phyloP scores from a whole-genome alignment of 2,113 vertebrate species.

The Gobio gobio region DNA sequence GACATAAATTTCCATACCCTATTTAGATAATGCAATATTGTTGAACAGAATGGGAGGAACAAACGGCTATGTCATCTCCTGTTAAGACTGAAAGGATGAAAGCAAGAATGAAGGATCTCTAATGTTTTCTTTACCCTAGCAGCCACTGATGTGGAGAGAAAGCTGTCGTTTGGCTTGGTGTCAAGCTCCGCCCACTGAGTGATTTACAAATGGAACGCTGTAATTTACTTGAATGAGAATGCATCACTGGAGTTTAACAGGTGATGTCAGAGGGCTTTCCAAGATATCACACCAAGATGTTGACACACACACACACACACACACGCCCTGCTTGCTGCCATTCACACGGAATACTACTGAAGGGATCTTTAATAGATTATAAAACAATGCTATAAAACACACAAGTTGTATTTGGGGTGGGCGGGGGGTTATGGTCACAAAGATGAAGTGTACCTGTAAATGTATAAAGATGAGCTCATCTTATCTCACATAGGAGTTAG shows the following conservation, averaged over 20 bases:
- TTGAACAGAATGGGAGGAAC: conserved; percentile 38
- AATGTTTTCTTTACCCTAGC: conserved; percentile 54
- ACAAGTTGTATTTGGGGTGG: background rate
- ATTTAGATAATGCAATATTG: conserved; percentile 49
- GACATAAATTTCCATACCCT: background rate
- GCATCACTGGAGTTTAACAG: conserved; percentile 39
- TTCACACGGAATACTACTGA: conserved; percentile 31
- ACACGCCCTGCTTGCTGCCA: conserved; percentile 19
- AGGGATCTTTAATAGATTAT: conserved; percentile 28
- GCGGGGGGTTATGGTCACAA: background rate
- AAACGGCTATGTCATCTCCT: conserved; percentile 52
- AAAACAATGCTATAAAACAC: conserved; percentile 32
- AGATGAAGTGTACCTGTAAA: conserved; percentile 7
- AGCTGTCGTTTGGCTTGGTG: conserved; percentile 48
- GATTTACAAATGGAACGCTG: conserved; percentile 58
- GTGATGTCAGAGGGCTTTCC: conserved; percentile 63
- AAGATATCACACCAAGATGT: conserved; percentile 42
- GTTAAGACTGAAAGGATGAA: conserved; percentile 52
- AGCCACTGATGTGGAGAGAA: conserved; percentile 59
- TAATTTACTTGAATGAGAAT: conserved; percentile 58
- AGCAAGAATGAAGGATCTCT: conserved; percentile 50
- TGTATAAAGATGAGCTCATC: background rate
- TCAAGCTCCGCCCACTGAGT: conserved; percentile 48
- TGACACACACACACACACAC: conserved; percentile 46
- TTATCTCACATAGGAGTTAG: background rate